Base-by-base conservation (phyloP, 35 echinoderm and acorn worm genomes). In the Stichopus chloronotus region DNA sequence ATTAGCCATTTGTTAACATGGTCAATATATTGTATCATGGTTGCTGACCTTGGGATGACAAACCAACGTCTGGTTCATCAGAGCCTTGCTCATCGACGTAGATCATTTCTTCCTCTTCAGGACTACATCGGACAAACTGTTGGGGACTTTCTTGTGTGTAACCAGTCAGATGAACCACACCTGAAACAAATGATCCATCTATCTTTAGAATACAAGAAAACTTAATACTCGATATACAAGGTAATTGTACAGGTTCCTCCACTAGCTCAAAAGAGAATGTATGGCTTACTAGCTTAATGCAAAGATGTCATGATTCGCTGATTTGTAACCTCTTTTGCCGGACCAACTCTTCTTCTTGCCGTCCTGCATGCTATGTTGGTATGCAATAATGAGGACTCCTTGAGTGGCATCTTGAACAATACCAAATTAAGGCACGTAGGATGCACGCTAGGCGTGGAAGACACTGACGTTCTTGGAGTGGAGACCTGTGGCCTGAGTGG, bases 121-220 rank as follows among this genome's bases (percentile, higher is more conserved):
- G 52, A 43, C 55, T 55, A 55, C 9, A 8, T 55, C 54, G 25
- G 16, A 17, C 19, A 10, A 9, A 17, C 52, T 83, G 25, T 55
- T 52, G 10, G 4, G 80, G 80, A 83, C 80, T 55, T 52, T 83
- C 80, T 55, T 24, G 80, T 11, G 80, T 83, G 52, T 83, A 83
- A 8, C 80, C 80, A 9, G 80, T 83, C 52, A 83, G 55, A 83
- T 83, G 80, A 55, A 83, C 80, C 52, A 83, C 52, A 83, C 80
- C 80, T 83, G 25, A 12, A 11, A 11, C 43, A 8, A 83, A 83
- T 9, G 8, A n/a, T 6, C 6, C 6, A 78, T 78, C 20, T 25
- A 78, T 9, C 52, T 78, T 23, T 23, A 43, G 30, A 43, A 43
- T 43, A 43, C 30, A 43, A 43, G 30, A 43, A 78, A n/a, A 76